Evolutionary conservation across 1,140 invertebrate genomes (phyloP).

Genomic region (Geopemphigus sp.): DNA sequence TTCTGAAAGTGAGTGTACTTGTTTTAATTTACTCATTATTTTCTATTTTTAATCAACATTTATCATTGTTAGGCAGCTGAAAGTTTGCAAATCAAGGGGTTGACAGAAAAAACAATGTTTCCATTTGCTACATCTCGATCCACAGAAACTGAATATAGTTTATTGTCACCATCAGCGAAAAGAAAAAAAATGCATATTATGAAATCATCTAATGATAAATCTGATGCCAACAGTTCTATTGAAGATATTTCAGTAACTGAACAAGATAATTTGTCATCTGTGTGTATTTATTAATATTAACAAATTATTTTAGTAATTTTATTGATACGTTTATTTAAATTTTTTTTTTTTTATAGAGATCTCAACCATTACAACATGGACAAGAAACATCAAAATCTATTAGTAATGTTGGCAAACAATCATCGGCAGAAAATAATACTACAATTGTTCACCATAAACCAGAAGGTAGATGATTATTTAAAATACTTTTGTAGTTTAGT

Average conservation of each 20-base stretch:
- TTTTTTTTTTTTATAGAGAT: conserved; percentile 22
- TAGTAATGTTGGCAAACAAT: conserved; percentile 37
- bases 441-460: conserved; percentile 22
- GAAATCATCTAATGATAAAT: conserved; percentile 45
- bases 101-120: conserved; percentile 72
- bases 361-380: conserved; percentile 35
- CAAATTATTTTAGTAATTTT: background rate
- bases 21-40: conserved; percentile 10
- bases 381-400: conserved; percentile 43
- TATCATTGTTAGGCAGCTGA: conserved; percentile 67
- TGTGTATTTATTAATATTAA: background rate
- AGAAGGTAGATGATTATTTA: conserved; percentile 14
- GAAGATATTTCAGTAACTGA: conserved; percentile 43
- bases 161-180: conserved; percentile 35
- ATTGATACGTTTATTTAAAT: background rate
- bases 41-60: background rate
- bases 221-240: conserved; percentile 42
- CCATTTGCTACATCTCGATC: conserved; percentile 32
- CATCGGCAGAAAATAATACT: conserved; percentile 27
- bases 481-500: conserved; percentile 11
- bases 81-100: conserved; percentile 80
- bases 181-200: conserved; percentile 45
- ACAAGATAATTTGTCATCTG: conserved; percentile 37
- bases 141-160: conserved; percentile 29
- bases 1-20: conserved; percentile 65